These are phyloP conservation scores for Drosophila pachea DNA, from an alignment of 1,140 invertebrate genomes.

Conservation along the genomic window DNA sequence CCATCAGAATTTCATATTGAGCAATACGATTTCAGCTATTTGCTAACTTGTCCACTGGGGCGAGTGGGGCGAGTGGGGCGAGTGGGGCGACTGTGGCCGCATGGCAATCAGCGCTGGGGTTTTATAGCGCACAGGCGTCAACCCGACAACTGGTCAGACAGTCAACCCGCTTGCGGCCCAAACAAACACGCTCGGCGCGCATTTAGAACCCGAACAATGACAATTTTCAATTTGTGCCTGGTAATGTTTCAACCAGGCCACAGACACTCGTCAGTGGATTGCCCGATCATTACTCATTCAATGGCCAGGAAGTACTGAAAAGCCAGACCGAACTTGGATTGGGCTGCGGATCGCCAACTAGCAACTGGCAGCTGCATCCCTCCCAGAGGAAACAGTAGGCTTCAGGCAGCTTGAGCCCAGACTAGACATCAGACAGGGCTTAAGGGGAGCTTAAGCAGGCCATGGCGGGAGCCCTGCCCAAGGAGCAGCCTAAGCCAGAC, in stretches of 20 bases:
- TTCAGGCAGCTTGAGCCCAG: too few species aligned
- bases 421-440: too few species aligned
- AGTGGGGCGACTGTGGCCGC: constrained; percentile 11
- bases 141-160: background rate
- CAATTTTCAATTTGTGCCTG: constrained; percentile 30
- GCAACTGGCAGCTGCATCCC: too few species aligned
- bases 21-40: constrained; percentile 5
- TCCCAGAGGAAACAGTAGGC: too few species aligned
- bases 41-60: constrained; percentile 22
- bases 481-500: too few species aligned
- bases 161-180: constrained; percentile 23
- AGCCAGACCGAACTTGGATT: too few species aligned
- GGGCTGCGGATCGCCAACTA: too few species aligned
- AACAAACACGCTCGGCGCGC: constrained; percentile 3
- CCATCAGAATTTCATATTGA: constrained; percentile 39
- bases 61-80: too few species aligned
- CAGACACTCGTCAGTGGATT: constrained; percentile 11
- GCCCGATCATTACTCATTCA: constrained; percentile 9
- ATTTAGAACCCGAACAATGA: constrained; percentile 25
- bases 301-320: background rate
- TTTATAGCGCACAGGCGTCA: constrained; percentile 24
- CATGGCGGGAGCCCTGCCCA: too few species aligned
- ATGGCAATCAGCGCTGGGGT: constrained; percentile 6
- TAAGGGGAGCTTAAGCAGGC: too few species aligned
- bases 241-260: constrained; percentile 20